A percentile compares a stretch with the other conserved stretches of the same genome.
Evolutionary conservation across 1,140 invertebrate species (phyloP).

Genomic region (Drosophila pandora): DNA sequence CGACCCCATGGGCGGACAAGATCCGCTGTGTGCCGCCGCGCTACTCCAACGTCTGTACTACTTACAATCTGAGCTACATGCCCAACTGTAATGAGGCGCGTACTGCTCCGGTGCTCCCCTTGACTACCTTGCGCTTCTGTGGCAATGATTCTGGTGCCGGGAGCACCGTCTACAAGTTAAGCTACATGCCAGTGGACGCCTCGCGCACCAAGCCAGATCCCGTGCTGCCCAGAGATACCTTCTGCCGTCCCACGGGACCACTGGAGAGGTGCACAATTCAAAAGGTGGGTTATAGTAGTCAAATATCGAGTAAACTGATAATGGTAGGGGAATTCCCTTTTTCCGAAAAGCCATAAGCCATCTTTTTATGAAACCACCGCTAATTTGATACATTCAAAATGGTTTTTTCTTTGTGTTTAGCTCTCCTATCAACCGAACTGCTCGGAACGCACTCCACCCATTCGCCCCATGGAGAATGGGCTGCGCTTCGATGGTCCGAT

Average conservation of each 20-base stretch:
- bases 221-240: slow-evolving; percentile 84
- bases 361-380: no score
- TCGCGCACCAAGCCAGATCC: slow-evolving; percentile 70
- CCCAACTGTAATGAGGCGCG: slow-evolving; percentile 84
- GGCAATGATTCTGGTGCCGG: slow-evolving; percentile 57
- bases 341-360: no score
- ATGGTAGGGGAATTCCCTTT: not conserved
- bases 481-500: slow-evolving; percentile 87
- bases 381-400: not conserved
- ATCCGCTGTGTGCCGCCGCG: slow-evolving; percentile 70
- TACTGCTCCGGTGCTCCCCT: slow-evolving; percentile 82
- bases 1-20: slow-evolving; percentile 85
- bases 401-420: slow-evolving; percentile 35
- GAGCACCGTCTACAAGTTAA: slow-evolving; percentile 85
- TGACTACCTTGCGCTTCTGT: slow-evolving; percentile 56
- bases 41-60: slow-evolving; percentile 75
- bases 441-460: slow-evolving; percentile 79
- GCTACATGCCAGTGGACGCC: slow-evolving; percentile 85
- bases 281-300: slow-evolving; percentile 81
- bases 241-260: slow-evolving; percentile 74
- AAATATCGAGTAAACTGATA: no score
- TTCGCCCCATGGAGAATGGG: slow-evolving; percentile 75
- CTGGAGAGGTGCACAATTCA: slow-evolving; percentile 85
- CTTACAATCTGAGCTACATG: slow-evolving; percentile 84
- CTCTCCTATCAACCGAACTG: slow-evolving; percentile 85